Percentiles rank a stretch among this genome's conserved stretches.
These are phyloP conservation scores for Glyptemys insculpta DNA, from an alignment of 2,797 vertebrate species.

Conservation along the genomic window DNA sequence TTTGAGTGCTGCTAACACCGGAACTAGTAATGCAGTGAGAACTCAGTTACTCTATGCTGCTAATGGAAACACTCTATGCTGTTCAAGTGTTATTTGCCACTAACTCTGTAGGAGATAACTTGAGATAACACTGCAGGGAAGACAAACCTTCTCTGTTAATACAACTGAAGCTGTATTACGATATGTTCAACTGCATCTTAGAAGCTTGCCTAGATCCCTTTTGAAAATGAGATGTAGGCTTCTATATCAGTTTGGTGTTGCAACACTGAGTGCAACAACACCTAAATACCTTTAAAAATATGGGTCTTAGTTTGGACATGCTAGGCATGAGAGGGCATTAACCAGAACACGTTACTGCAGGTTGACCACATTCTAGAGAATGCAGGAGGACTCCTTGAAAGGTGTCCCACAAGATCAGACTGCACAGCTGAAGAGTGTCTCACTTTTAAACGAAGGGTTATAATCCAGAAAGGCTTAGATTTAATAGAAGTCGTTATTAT, in stretches of 20 bases:
- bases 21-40: not conserved
- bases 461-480: not conserved
- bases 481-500: not conserved
- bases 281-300: not conserved
- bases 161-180: not conserved
- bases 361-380: not conserved
- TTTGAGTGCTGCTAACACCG: not conserved
- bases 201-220: not conserved
- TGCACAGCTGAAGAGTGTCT: not conserved
- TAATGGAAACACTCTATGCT: not conserved
- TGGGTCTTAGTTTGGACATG: not conserved
- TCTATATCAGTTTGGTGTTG: not conserved
- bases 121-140: not conserved
- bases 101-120: not conserved
- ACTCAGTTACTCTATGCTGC: not conserved
- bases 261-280: not conserved
- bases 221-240: not conserved
- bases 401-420: not conserved
- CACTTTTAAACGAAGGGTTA: not conserved
- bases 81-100: not conserved
- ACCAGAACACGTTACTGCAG: accelerated
- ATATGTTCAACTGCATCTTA: not conserved
- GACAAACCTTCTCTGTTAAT: not conserved
- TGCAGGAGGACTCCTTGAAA: not conserved
- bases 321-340: not conserved